Conservation (phyloP, 2,888 invertebrate species). For the Harpagoxenus sublaevis region DNA sequence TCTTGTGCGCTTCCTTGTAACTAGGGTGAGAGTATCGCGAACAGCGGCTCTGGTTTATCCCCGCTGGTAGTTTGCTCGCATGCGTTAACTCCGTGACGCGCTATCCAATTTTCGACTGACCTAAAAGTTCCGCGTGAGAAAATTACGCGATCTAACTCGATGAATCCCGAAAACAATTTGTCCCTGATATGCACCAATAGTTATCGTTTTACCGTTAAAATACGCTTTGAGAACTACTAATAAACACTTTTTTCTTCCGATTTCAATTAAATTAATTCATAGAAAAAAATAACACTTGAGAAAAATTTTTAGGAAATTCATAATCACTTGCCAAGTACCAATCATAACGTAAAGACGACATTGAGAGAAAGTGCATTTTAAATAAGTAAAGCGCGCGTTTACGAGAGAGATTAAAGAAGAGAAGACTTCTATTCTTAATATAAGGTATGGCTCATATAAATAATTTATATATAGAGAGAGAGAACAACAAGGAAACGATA, state of each 20-base stretch:
- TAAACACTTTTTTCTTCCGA: background rate
- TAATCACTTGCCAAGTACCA: background rate
- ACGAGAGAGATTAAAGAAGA: background rate
- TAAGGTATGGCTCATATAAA: background rate
- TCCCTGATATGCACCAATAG: background rate
- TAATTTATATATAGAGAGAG: background rate
- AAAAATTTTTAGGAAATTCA: background rate
- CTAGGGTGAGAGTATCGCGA: constrained; percentile 20
- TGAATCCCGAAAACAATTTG: background rate
- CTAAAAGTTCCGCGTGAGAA: constrained; percentile 20
- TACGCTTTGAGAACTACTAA: background rate
- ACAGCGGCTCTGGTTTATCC: background rate
- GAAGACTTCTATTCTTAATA: background rate
- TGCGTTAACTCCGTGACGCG: constrained; percentile 24
- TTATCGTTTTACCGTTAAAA: background rate
- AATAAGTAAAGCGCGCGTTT: background rate
- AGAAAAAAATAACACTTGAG: background rate
- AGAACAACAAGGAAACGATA: constrained; percentile 7
- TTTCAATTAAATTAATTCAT: background rate
- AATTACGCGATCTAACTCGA: background rate
- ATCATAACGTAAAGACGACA: background rate
- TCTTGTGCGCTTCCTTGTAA: constrained; percentile 2
- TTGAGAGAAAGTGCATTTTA: background rate
- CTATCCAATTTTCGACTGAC: constrained; percentile 38
- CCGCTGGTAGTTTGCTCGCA: constrained; percentile 9